Conservation (phyloP, 2,888 invertebrate genomes). For the Caenorhabditis plicata region DNA sequence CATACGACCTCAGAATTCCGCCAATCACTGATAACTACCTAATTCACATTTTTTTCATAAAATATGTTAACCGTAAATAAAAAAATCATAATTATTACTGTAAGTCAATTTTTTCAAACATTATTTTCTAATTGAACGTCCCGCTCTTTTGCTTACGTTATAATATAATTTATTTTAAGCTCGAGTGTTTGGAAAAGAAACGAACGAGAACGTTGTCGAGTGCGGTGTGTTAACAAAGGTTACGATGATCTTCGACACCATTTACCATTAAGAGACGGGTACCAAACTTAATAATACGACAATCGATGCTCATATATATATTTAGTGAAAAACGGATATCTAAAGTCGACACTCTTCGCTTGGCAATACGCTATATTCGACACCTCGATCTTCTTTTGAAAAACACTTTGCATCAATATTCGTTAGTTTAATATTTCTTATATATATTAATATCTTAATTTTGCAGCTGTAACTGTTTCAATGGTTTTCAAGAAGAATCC, state of each 20-base stretch:
- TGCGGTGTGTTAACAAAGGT: constrained; percentile 67
- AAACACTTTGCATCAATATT: constrained; percentile 34
- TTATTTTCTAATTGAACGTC: no score
- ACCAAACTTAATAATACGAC: not conserved
- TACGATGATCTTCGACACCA: constrained; percentile 65
- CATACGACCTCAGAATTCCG: no score
- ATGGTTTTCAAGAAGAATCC: constrained; percentile 47
- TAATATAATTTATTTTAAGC: constrained; percentile 23
- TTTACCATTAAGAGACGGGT: constrained; percentile 66
- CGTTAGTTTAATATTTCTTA: constrained; percentile 3
- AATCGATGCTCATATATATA: not conserved
- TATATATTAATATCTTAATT: not conserved
- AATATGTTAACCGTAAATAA: not conserved
- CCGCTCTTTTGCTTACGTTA: constrained; percentile 15
- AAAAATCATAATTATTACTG: not conserved
- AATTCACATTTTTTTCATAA: no score
- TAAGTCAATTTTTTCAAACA: not conserved
- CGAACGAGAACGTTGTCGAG: constrained; percentile 66
- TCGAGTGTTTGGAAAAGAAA: constrained; percentile 66
- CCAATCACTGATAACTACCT: no score
- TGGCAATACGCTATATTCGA: constrained; percentile 66
- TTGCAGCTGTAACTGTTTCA: constrained; percentile 44
- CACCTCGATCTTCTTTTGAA: constrained; percentile 59
- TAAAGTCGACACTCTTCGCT: constrained; percentile 67
- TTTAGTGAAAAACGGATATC: constrained; percentile 65